These are phyloP conservation scores for Luperina testacea DNA, from an alignment of 2,888 invertebrate genomes.

Conservation along the genomic window DNA sequence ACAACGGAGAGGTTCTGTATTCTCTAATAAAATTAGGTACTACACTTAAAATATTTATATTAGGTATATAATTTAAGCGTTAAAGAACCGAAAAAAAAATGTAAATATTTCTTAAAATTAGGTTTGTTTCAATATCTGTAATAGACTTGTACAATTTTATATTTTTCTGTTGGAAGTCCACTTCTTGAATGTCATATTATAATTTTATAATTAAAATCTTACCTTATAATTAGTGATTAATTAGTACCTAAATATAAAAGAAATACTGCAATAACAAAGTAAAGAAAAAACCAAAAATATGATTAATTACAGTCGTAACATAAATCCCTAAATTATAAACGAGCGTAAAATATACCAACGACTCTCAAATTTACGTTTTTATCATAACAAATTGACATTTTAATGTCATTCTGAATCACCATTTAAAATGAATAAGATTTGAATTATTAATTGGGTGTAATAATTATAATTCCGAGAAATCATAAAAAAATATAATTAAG, in stretches of 20 bases:
- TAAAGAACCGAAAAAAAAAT: neutral
- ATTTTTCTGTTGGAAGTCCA: too few relatives aligned
- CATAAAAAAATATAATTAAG: conserved; percentile 57
- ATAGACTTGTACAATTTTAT: neutral
- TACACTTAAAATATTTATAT: neutral
- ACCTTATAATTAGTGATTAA: conserved; percentile 13
- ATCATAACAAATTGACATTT: conserved; percentile 65
- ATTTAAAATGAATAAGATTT: conserved; percentile 59
- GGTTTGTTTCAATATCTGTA: neutral
- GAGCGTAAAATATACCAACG: conserved; percentile 42
- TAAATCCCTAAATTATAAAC: conserved; percentile 50
- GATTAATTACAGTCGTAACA: conserved; percentile 49
- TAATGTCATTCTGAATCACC: conserved; percentile 63
- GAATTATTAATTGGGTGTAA: conserved; percentile 65
- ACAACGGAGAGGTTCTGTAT: neutral
- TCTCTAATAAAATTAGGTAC: too few relatives aligned
- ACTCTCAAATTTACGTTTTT: conserved; percentile 50
- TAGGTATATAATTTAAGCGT: too few relatives aligned
- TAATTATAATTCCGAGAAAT: conserved; percentile 61
- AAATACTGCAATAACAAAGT: neutral
- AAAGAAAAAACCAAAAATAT: conserved; percentile 18
- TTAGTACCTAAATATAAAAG: conserved; percentile 1
- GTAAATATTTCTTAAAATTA: neutral
- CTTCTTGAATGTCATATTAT: neutral
- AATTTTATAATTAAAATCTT: neutral